Conservation (phyloP, 2,888 invertebrate genomes). For the Tiphia femorata region DNA sequence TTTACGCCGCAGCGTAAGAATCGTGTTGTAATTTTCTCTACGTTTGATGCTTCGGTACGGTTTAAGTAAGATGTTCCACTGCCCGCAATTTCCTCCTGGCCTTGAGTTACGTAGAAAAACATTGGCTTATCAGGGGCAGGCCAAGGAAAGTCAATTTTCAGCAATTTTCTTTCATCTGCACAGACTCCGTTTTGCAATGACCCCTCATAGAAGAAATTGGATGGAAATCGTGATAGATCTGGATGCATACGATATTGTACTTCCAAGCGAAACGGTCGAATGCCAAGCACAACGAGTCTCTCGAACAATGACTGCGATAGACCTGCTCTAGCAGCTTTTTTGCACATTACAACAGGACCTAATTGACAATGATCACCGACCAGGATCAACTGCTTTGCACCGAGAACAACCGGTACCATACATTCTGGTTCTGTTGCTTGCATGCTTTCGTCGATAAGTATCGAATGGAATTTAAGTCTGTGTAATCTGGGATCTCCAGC, state of each 20-base stretch:
- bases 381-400: conserved; percentile 95
- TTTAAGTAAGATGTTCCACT: conserved; percentile 99
- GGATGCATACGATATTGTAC: conserved; percentile 99
- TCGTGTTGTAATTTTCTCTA: conserved; percentile 96
- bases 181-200: conserved; percentile 99
- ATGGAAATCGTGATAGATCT: conserved; percentile 96
- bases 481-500: conserved; percentile 97
- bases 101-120: conserved; percentile 98
- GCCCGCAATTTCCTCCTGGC: conserved; percentile 98
- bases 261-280: conserved; percentile 95
- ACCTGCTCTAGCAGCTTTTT: conserved; percentile 97
- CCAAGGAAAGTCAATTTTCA: conserved; percentile 97
- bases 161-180: conserved; percentile 91
- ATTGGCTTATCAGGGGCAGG: conserved; percentile 96
- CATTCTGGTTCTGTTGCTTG: conserved; percentile 98
- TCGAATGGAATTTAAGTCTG: conserved; percentile 94
- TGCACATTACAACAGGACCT: conserved; percentile 99
- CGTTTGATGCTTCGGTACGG: conserved; percentile 97
- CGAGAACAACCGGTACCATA: conserved; percentile 98
- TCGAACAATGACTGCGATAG: conserved; percentile 98
- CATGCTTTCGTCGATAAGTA: conserved; percentile 96
- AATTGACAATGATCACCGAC: conserved; percentile 99
- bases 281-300: conserved; percentile 95
- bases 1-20: conserved; percentile 95
- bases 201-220: conserved; percentile 99